A percentile compares a stretch with the other conserved stretches of the same genome.
phyloP scores from a whole-genome alignment of 2,797 vertebrate species.

The Oreortyx pictus region DNA sequence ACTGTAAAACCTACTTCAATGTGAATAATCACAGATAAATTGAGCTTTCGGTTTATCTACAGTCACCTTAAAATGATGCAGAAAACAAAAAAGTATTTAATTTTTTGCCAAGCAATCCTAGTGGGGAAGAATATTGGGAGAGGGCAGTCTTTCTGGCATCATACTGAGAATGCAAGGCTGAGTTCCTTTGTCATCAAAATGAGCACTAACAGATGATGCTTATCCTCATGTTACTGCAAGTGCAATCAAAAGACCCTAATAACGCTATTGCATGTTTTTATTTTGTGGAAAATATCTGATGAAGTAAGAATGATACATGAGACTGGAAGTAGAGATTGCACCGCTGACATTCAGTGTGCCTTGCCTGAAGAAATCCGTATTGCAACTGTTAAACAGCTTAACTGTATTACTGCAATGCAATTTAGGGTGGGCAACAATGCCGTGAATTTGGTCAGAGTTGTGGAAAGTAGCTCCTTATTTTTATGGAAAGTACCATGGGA shows the following conservation, averaged over 20 bases:
- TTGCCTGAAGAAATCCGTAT: background rate
- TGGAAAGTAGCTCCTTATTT: background rate
- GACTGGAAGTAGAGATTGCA: background rate
- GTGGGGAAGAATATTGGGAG: fast-evolving
- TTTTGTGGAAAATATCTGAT: background rate
- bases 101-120: background rate
- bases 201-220: background rate
- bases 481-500: background rate
- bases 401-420: background rate
- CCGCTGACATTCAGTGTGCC: background rate
- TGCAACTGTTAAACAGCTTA: conserved; percentile 3
- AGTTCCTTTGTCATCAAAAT: background rate
- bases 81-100: background rate
- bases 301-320: background rate
- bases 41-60: background rate
- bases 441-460: background rate
- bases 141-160: background rate
- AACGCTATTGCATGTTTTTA: background rate
- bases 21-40: background rate
- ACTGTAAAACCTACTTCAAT: background rate
- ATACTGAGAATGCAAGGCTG: background rate
- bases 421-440: background rate
- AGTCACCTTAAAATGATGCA: background rate
- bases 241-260: background rate
- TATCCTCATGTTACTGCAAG: background rate